These are phyloP conservation scores for Oryzias dopingdopingensis DNA, from an alignment of 2,797 vertebrate genomes.

Conservation along the genomic window DNA sequence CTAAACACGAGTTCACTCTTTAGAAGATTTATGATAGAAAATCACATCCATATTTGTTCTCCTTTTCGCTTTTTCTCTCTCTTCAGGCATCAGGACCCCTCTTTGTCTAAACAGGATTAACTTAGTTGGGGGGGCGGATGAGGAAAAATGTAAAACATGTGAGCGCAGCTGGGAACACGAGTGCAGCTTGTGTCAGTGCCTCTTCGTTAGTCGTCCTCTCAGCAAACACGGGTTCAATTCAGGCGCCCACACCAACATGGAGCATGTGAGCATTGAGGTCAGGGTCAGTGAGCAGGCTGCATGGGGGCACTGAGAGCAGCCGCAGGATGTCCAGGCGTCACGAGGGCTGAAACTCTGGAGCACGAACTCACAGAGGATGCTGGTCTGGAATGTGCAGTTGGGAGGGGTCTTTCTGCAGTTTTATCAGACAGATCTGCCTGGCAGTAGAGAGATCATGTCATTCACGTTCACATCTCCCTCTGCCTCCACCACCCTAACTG, in stretches of 20 bases:
- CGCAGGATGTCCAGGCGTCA: background rate
- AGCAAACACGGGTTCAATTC: constrained; percentile 15
- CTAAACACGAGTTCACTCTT: no score
- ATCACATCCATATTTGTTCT: background rate
- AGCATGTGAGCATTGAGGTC: constrained; percentile 29
- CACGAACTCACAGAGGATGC: no score
- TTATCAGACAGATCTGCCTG: no score
- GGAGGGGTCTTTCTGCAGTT: no score
- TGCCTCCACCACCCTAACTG: no score
- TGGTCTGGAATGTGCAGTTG: no score
- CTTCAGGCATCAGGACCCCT: constrained; percentile 8
- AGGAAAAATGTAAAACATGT: constrained; percentile 30
- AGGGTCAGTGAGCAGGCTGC: constrained; percentile 22
- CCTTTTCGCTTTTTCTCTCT: background rate
- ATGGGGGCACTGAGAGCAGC: constrained; percentile 6
- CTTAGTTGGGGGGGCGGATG: constrained; percentile 2
- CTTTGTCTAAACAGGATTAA: constrained; percentile 10
- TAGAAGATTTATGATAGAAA: no score
- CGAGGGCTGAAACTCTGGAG: background rate
- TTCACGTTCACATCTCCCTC: no score
- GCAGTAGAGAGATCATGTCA: no score
- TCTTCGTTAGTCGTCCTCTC: constrained; percentile 7
- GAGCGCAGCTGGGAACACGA: constrained; percentile 3
- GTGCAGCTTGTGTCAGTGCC: background rate
- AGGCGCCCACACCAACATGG: background rate